Evolutionary conservation across 2,888 invertebrate genomes (phyloP), one percentile per base, ranked within the genome.

Genomic region (Xanthia icteritia): DNA sequence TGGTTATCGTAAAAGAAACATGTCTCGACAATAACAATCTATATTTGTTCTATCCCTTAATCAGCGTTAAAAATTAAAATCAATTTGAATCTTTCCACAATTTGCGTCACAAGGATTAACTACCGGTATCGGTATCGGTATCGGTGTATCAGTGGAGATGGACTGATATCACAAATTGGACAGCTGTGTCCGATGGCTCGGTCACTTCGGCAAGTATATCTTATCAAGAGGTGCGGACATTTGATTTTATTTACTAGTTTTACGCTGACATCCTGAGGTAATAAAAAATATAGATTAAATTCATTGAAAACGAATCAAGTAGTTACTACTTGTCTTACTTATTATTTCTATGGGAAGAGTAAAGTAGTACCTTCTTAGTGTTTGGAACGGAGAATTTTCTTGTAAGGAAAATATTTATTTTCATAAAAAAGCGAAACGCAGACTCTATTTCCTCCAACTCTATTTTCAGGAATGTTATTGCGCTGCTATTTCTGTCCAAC

Each of bases 151-250:
- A 70, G 64, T 23, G 27, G 75, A 79, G 86, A 88, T 81, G 85
- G 69, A 61, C 42, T 51, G 85, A 87, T 88, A 85, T 48, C 66
- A 74, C 60, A 78, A 76, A 85, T 78, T 76, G 77, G 64, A 81
- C 85, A 86, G 82, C 73, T 68, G 73, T 76, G 82, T 71, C 74
- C 72, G 86, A 84, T 84, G 81, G 67, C 69, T 70, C 65, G 73
- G 73, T 67, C 78, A 76, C 66, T 75, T 66, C 73, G 70, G 73
- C 65, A 36, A 66, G 42, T 51, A 23, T 13, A 91, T 91, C 91
- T 91, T 87, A 91, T 91, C 91, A 56, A 23, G 45, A 64, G 82
- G 73, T 64, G 79, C 73, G 80, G 64, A 77, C 79, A 79, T 81
- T 81, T 73, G 81, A 85, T 83, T 84, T 80, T 83, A 81, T 81